phyloP scores from a whole-genome alignment of 2,797 vertebrate genomes.

The Hemibagrus guttatus region DNA sequence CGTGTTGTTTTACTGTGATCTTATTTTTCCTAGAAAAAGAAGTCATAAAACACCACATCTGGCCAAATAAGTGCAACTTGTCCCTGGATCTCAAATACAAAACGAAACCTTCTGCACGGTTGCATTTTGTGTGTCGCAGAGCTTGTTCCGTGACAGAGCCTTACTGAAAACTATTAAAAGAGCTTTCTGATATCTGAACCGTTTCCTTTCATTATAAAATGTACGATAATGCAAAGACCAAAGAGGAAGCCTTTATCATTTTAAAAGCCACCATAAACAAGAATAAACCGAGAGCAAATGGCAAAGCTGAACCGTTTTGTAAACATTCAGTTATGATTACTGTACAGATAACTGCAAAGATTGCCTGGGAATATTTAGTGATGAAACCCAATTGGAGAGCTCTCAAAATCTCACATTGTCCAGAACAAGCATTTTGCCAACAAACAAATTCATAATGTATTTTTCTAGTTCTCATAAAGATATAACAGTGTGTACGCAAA shows the following conservation, averaged over 20 bases:
- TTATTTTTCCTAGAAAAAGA: background rate
- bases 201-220: constrained; percentile 18
- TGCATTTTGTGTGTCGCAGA: background rate
- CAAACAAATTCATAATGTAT: background rate
- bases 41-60: background rate
- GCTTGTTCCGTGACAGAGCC: background rate
- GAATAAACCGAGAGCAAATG: background rate
- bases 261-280: constrained; percentile 29
- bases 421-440: background rate
- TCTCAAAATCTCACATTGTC: background rate
- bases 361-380: background rate
- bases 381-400: background rate
- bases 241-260: constrained; percentile 4
- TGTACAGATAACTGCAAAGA: constrained; percentile 13
- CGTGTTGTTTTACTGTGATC: background rate
- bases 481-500: background rate
- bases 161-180: constrained; percentile 13
- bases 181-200: background rate
- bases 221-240: background rate
- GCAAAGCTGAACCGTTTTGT: constrained; percentile 14
- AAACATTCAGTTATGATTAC: constrained; percentile 20
- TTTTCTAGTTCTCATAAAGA: background rate
- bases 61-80: background rate
- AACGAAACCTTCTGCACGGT: background rate
- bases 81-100: background rate